A percentile compares a stretch with the other conserved stretches of the same genome.
These are phyloP conservation scores for Botia almorhae DNA, from an alignment of 2,797 vertebrate genomes.

Conservation along the genomic window DNA sequence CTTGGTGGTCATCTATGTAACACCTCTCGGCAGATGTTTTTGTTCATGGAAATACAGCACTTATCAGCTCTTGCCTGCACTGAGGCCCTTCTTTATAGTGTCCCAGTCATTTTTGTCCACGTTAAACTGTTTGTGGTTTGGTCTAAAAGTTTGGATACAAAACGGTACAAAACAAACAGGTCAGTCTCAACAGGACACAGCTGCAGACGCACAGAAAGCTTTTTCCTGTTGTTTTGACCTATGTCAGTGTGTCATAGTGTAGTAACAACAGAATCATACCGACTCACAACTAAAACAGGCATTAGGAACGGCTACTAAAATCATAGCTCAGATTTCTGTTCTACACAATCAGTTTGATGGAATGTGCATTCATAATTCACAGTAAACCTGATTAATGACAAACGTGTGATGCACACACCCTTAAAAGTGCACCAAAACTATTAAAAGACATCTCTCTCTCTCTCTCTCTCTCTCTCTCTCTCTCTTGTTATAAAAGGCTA, in stretches of 20 bases:
- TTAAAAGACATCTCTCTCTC: background rate
- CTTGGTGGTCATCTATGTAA: background rate
- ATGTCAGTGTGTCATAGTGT: background rate
- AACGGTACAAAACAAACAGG: background rate
- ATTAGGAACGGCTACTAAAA: background rate
- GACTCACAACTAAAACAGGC: background rate
- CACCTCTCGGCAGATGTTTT: background rate
- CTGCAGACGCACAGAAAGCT: background rate
- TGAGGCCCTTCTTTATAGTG: background rate
- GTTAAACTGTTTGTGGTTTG: background rate
- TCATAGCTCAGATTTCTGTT: background rate
- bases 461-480: slow-evolving; percentile 10
- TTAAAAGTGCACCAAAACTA: background rate
- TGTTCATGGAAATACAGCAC: background rate
- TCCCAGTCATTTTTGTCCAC: background rate
- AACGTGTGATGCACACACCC: background rate
- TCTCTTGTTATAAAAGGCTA: slow-evolving; percentile 74
- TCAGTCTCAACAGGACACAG: slow-evolving; percentile 25
- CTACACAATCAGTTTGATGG: background rate
- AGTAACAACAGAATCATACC: background rate
- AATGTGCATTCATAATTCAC: background rate
- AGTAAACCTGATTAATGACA: background rate
- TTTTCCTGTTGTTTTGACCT: slow-evolving; percentile 25
- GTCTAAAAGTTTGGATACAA: background rate
- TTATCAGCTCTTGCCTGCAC: background rate